Base-by-base conservation (phyloP, 2,113 vertebrate species). In the Rhinogobius similis region DNA sequence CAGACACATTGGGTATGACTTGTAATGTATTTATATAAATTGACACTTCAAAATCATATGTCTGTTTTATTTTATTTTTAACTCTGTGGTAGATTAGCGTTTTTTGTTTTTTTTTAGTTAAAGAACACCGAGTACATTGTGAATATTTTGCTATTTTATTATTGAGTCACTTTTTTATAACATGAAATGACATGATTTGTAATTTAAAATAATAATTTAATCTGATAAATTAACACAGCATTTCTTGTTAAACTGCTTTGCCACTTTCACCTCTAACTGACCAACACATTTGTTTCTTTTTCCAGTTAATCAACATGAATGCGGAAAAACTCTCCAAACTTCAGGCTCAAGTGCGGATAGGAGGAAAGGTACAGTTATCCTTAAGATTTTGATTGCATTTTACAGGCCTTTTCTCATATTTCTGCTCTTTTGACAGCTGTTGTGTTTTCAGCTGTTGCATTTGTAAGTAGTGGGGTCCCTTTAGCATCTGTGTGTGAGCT, bases 301-400 rank as follows among this genome's bases (percentile, higher is more conserved):
- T 21, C 29, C 62, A 55, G 82, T 77, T 83, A 92, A 63, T 94
- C 68, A 94, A 53, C 72, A 99, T 99, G 98, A 99, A 99, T 91
- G 97, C 97, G 91, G 98, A 99, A 92, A 99, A 99, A 75, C 92
- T 99, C 65, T 96, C 97, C 83, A 99, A 98, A 93, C 96, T 99
- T 87, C 96, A 99, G 81, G 97, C 97, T 1, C 96, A 99, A 87
- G 98, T 99, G 92, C 98, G 98, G 92, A 99, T 99, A 98, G 98
- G 98, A 86, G 98, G 98, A 92, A 99, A 99, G 97, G 98, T 99
- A 78, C 7, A 10, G 58, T 69, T 10, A 41, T 0, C 1, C 2
- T 75, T 65, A 23, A 5, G 4, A 10, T 72, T 32, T 5, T 27
- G 5, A 24, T 3, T 14, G 27, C 4, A 20, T 14, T 26, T 11